Conservation (phyloP, 2,888 invertebrate species). For the Spilosoma lubricipeda region DNA sequence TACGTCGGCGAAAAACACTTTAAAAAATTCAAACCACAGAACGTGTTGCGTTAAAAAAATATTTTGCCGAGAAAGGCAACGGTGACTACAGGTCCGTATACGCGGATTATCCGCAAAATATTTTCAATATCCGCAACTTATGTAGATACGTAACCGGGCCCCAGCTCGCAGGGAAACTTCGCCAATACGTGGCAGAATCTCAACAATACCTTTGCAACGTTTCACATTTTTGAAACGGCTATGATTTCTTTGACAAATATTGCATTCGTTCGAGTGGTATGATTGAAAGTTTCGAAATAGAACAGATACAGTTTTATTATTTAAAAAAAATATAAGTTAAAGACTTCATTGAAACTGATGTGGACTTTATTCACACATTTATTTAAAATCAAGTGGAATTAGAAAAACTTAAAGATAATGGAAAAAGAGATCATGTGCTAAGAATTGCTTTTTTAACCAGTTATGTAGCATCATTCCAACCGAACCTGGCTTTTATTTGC, state of each 20-base stretch:
- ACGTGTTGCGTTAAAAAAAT: constrained; percentile 42
- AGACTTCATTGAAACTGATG: background rate
- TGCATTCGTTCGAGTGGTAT: constrained; percentile 2
- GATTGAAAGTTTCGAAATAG: constrained; percentile 16
- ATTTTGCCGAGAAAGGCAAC: constrained; percentile 42
- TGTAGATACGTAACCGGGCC: constrained; percentile 50
- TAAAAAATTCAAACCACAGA: constrained; percentile 44
- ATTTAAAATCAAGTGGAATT: background rate
- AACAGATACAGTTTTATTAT: background rate
- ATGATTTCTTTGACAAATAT: constrained; percentile 24
- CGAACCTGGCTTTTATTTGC: background rate
- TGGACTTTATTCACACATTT: background rate
- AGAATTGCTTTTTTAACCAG: background rate
- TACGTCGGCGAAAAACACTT: constrained; percentile 25
- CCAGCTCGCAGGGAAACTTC: constrained; percentile 44
- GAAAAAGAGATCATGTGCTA: background rate
- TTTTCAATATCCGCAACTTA: constrained; percentile 74
- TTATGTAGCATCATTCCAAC: background rate
- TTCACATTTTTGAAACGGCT: constrained; percentile 43
- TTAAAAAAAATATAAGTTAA: background rate
- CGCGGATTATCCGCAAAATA: constrained; percentile 69
- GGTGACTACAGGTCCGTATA: constrained; percentile 35
- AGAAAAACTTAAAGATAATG: background rate
- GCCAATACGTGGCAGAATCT: constrained; percentile 49
- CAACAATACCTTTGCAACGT: constrained; percentile 46